These are phyloP conservation scores for Echeneis naucrates DNA, from an alignment of 2,797 vertebrate genomes.

Conservation along the genomic window DNA sequence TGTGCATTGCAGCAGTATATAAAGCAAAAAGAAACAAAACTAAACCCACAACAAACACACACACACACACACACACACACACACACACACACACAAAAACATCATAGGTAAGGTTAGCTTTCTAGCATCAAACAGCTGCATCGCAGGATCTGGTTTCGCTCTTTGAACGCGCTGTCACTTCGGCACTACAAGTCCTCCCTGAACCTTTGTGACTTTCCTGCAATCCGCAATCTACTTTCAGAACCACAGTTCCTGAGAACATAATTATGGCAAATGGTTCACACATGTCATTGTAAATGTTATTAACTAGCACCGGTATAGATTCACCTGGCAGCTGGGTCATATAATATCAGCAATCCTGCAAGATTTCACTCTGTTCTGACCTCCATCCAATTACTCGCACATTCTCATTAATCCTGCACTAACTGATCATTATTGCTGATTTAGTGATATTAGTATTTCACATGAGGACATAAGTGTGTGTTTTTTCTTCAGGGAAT, in stretches of 20 bases:
- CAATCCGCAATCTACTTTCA: conserved; percentile 32
- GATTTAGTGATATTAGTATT: conserved; percentile 47
- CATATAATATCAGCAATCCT: conserved; percentile 4
- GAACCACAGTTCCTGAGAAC: conserved; percentile 21
- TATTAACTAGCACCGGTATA: too few relatives aligned
- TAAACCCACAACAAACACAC: too few relatives aligned
- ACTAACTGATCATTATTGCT: conserved; percentile 31
- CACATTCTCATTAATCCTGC: conserved; percentile 34
- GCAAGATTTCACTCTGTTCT: conserved; percentile 6
- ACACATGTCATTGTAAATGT: conserved; percentile 33
- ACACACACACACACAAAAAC: too few relatives aligned
- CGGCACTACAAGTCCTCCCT: conserved; percentile 26
- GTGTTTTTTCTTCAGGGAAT: conserved; percentile 13
- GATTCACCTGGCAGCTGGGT: not conserved
- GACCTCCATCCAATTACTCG: conserved; percentile 33
- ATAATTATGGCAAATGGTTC: conserved; percentile 11
- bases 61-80: too few relatives aligned
- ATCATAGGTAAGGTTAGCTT: conserved; percentile 37
- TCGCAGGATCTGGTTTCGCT: conserved; percentile 31
- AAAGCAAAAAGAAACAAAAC: not conserved
- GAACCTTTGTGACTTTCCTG: conserved; percentile 56
- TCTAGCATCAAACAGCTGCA: conserved; percentile 37
- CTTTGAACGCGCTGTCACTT: conserved; percentile 38
- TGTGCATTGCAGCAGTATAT: conserved; percentile 63
- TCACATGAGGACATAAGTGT: conserved; percentile 17